Percentiles rank a stretch among this genome's conserved stretches.
Conservation (phyloP, 1,140 invertebrate genomes). For the Wiebesia pumilae region DNA sequence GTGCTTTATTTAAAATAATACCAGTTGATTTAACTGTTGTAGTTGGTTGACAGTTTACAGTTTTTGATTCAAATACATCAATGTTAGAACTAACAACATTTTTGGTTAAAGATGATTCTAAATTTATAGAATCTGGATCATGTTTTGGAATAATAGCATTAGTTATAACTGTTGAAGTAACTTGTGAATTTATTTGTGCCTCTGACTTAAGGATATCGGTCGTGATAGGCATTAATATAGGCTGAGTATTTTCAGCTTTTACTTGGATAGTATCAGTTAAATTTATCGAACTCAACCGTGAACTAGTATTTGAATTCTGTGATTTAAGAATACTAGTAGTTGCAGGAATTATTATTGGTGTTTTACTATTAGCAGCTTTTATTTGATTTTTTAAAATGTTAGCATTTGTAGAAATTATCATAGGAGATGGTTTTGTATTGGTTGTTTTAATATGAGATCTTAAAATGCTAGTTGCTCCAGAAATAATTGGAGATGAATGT, state of each 20-base stretch:
- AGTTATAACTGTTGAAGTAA: neutral
- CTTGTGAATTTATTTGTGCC: neutral
- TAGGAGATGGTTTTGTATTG: neutral
- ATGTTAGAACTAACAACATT: neutral
- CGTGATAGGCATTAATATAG: slow-evolving; percentile 25
- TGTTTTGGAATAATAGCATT: neutral
- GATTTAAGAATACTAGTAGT: slow-evolving; percentile 28
- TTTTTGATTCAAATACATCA: neutral
- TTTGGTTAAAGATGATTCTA: neutral
- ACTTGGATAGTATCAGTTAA: neutral
- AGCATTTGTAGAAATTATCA: slow-evolving; percentile 26
- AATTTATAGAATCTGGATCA: neutral
- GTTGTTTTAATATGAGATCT: slow-evolving; percentile 11
- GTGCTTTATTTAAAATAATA: slow-evolving; percentile 34
- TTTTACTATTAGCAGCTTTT: slow-evolving; percentile 29
- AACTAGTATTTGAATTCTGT: neutral
- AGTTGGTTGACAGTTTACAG: neutral
- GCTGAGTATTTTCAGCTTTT: neutral
- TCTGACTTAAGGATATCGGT: neutral
- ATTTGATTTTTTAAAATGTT: slow-evolving; percentile 42
- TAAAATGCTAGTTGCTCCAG: slow-evolving; percentile 18
- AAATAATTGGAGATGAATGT: neutral
- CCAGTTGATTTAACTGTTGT: neutral
- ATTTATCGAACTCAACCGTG: slow-evolving; percentile 6
- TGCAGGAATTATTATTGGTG: slow-evolving; percentile 39